Evolutionary conservation across 2,888 invertebrate species (phyloP), one percentile per base, ranked within the genome.

Genomic region (Spodoptera littoralis): DNA sequence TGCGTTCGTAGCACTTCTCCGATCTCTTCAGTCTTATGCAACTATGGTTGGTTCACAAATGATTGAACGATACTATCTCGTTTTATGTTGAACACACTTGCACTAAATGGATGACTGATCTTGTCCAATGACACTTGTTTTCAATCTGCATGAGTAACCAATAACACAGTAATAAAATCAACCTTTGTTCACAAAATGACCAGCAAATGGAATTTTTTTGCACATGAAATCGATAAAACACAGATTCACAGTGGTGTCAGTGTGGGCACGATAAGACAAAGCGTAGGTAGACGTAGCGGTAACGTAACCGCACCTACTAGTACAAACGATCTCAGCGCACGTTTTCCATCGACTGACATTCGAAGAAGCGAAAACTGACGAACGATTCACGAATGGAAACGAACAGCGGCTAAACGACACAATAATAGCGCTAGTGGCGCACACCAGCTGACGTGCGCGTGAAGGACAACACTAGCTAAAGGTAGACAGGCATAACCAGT

Each of bases 91-190:
- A 86, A 85, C 83, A 86, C 87, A 88, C 88, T 85, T 86, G 86
- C 86, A 90, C 82, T 85, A 88, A 87, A 90, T 86, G 88, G 86
- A 86, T 89, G 88, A 90, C 86, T 88, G 88, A 86, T 88, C 84
- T 84, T 85, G 83, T 84, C 71, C 88, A 90, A 90, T 90, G 88
- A 89, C 88, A 90, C 86, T 86, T 81, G 79, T 85, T 83, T 86
- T 88, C 79, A 81, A 84, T 89, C 80, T 81, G 77, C 71, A 77
- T 76, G 79, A 79, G 72, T 77, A 81, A 83, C 75, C 80, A 87
- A 84, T 85, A 85, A 82, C 83, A 88, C 82, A 77, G 75, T 78
- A 80, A 81, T 83, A 74, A 81, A 84, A 85, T 79, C 79, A 83
- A 77, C 65, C 80, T 74, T 82, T 84, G 80, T 79, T 81, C 77